phyloP scores from a whole-genome alignment of 2,888 invertebrate genomes.

The Phengaris arion region DNA sequence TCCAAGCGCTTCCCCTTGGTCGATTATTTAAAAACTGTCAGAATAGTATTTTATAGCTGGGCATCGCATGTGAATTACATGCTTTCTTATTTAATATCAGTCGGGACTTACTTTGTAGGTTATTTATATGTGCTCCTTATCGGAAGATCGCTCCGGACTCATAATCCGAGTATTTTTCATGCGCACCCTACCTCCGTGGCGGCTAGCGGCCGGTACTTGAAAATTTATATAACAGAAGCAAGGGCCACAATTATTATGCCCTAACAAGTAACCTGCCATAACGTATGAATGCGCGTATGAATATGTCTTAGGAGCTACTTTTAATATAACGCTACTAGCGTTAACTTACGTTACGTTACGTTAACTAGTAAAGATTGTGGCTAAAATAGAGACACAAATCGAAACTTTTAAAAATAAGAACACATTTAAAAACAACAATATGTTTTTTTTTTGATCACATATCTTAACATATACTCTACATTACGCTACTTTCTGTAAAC shows the following conservation, averaged over 20 bases:
- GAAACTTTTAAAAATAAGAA: not conserved
- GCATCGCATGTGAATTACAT: slow-evolving; percentile 76
- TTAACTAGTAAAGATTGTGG: not conserved
- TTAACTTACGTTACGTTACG: too few species aligned
- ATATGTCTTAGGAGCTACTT: not conserved
- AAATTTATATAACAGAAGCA: slow-evolving; percentile 68
- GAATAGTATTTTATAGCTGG: slow-evolving; percentile 74
- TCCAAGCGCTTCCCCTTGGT: slow-evolving; percentile 75
- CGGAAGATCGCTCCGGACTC: slow-evolving; percentile 72
- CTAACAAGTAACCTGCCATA: slow-evolving; percentile 7
- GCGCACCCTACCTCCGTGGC: slow-evolving; percentile 50
- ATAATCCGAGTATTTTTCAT: slow-evolving; percentile 79
- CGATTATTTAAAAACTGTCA: slow-evolving; percentile 79
- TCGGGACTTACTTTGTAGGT: slow-evolving; percentile 73
- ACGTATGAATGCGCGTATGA: slow-evolving; percentile 20
- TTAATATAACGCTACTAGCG: not conserved
- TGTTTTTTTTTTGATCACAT: not conserved
- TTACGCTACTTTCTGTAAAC: not conserved
- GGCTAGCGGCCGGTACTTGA: slow-evolving; percentile 53
- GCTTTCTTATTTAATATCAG: slow-evolving; percentile 79
- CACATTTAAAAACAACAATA: not conserved
- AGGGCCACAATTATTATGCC: slow-evolving; percentile 64
- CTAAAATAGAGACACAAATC: not conserved
- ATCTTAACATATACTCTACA: not conserved
- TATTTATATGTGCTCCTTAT: slow-evolving; percentile 76